These are phyloP conservation scores for Podotricha telesiphe DNA, from an alignment of 2,888 invertebrate genomes.

Conservation along the genomic window DNA sequence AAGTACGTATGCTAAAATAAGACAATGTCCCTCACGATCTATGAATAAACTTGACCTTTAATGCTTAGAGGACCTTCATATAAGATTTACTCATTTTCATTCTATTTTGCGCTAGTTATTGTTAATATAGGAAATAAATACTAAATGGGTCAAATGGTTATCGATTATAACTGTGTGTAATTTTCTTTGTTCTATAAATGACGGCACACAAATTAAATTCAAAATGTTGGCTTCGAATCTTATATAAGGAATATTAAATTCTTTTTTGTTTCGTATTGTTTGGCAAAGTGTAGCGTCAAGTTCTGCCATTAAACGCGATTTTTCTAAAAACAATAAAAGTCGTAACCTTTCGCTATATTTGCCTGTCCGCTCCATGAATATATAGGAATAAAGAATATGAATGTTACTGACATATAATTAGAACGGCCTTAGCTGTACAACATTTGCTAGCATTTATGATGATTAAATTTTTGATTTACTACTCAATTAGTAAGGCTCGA, in stretches of 20 bases:
- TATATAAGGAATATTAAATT: too few relatives aligned
- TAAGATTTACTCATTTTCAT: slow-evolving; percentile 9
- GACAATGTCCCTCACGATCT: slow-evolving; percentile 1
- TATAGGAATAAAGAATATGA: too few relatives aligned
- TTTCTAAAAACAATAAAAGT: too few relatives aligned
- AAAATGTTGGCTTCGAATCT: neutral
- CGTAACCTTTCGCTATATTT: too few relatives aligned
- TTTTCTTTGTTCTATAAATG: neutral
- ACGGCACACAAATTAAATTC: neutral
- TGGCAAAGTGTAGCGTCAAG: too few relatives aligned
- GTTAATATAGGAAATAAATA: slow-evolving; percentile 5
- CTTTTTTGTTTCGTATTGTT: too few relatives aligned
- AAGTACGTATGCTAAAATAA: neutral
- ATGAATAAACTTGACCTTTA: slow-evolving; percentile 19
- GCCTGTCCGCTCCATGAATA: too few relatives aligned
- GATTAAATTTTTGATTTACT: slow-evolving; percentile 1
- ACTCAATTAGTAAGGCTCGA: neutral
- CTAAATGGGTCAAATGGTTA: neutral
- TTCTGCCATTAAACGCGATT: too few relatives aligned
- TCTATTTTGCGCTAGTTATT: neutral
- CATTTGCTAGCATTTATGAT: neutral
- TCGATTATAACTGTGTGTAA: neutral
- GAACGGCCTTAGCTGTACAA: too few relatives aligned
- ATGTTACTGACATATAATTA: too few relatives aligned
- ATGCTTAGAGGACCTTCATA: neutral